phyloP scores from a whole-genome alignment of 2,888 invertebrate genomes.

The Polyommatus iphigenia region DNA sequence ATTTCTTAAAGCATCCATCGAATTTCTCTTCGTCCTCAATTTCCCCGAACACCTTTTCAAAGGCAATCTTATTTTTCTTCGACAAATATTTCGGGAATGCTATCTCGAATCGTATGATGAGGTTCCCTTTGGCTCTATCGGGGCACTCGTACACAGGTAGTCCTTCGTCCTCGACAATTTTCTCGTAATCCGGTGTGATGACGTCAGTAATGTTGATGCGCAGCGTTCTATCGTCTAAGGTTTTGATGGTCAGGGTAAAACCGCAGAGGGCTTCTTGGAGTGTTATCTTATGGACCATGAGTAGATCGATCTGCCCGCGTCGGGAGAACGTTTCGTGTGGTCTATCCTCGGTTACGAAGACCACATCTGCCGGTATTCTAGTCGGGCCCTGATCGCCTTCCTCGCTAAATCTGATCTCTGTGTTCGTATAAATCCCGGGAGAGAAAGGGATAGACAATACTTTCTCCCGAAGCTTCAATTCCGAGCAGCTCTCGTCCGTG shows the following conservation, averaged over 20 bases:
- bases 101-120: conserved; percentile 84
- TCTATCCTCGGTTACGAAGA: conserved; percentile 86
- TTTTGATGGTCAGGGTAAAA: conserved; percentile 82
- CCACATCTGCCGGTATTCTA: conserved; percentile 86
- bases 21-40: conserved; percentile 64
- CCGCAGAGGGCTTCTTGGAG: conserved; percentile 87
- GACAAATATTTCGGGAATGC: conserved; percentile 69
- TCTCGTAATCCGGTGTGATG: conserved; percentile 84
- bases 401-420: conserved; percentile 86
- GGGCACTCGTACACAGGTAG: conserved; percentile 83
- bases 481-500: conserved; percentile 81
- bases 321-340: conserved; percentile 84
- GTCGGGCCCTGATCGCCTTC: conserved; percentile 90
- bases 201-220: conserved; percentile 86
- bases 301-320: conserved; percentile 83
- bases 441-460: conserved; percentile 87
- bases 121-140: conserved; percentile 82
- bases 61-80: conserved; percentile 63
- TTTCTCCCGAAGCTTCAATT: conserved; percentile 84
- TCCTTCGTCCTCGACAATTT: conserved; percentile 86
- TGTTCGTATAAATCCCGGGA: conserved; percentile 86
- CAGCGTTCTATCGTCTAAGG: conserved; percentile 85
- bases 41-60: conserved; percentile 64
- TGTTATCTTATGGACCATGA: conserved; percentile 80
- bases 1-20: conserved; percentile 41